Conservation (phyloP, 2,888 invertebrate genomes). For the Sialis lutaria region DNA sequence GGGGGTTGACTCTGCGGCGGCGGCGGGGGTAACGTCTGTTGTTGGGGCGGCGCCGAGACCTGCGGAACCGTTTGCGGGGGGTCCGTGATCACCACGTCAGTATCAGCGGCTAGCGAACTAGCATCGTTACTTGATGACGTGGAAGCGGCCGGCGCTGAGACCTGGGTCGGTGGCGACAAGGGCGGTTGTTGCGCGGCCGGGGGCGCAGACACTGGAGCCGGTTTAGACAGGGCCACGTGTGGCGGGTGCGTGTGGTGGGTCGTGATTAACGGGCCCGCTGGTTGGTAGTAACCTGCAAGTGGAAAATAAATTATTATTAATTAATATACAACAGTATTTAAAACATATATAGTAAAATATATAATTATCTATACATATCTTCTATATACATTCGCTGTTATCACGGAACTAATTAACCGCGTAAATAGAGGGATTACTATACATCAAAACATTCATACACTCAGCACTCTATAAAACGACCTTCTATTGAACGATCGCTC, state of each 20-base stretch:
- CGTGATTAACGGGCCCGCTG: conserved; percentile 76
- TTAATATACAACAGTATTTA: no score
- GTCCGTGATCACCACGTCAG: conserved; percentile 23
- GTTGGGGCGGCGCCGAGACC: conserved; percentile 24
- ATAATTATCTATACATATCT: no score
- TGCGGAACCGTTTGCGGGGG: conserved; percentile 30
- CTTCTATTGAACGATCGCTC: no score
- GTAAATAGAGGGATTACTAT: no score
- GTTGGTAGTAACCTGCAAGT: conserved; percentile 73
- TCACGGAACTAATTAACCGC: no score
- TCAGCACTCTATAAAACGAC: no score
- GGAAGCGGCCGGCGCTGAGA: conserved; percentile 22
- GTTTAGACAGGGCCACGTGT: conserved; percentile 18
- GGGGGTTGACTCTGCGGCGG: conserved; percentile 23
- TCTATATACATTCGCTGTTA: no score
- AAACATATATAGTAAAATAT: no score
- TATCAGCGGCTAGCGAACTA: conserved; percentile 14
- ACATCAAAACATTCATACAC: no score
- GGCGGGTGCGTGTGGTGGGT: conserved; percentile 28
- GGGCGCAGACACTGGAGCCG: conserved; percentile 25
- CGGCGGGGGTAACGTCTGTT: conserved; percentile 21
- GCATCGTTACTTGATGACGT: conserved; percentile 20
- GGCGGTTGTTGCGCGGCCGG: conserved; percentile 33
- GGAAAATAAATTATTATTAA: conserved; percentile 1
- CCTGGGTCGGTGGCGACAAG: conserved; percentile 27